phyloP scores from a whole-genome alignment of 2,113 vertebrate genomes.

The Archilochus colubris region DNA sequence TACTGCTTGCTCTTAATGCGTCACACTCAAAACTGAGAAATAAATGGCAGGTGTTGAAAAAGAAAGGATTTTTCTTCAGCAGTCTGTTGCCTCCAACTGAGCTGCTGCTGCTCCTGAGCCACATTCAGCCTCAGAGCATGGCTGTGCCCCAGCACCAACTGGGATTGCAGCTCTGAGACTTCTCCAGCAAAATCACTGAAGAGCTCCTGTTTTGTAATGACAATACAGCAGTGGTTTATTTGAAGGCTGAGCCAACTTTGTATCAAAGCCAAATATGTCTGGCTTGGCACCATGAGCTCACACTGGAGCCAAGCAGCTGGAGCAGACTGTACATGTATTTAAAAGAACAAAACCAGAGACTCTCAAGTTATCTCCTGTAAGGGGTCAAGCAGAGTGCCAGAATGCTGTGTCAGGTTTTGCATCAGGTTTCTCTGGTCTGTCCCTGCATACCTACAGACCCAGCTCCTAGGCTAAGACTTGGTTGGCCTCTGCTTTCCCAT shows the following conservation, averaged over 20 bases:
- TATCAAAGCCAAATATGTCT: conserved; percentile 57
- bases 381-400: conserved; percentile 49
- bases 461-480: background rate
- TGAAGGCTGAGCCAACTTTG: conserved; percentile 46
- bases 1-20: background rate
- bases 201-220: conserved; percentile 30
- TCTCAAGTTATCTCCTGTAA: conserved; percentile 34
- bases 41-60: background rate
- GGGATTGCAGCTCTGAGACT: background rate
- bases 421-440: background rate
- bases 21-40: background rate
- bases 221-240: conserved; percentile 41
- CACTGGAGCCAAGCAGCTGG: conserved; percentile 48
- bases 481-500: background rate
- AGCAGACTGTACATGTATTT: conserved; percentile 19
- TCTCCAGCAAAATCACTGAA: background rate
- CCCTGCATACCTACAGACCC: background rate
- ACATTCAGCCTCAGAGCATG: background rate
- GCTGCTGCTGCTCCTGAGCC: background rate
- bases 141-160: background rate
- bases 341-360: conserved; percentile 41
- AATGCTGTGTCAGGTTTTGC: conserved; percentile 17
- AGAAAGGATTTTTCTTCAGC: background rate
- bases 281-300: conserved; percentile 1
- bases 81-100: background rate